Evolutionary conservation across 2,113 vertebrate genomes (phyloP), one percentile per base, ranked within the genome.

Genomic region (Pygoscelis adeliae): DNA sequence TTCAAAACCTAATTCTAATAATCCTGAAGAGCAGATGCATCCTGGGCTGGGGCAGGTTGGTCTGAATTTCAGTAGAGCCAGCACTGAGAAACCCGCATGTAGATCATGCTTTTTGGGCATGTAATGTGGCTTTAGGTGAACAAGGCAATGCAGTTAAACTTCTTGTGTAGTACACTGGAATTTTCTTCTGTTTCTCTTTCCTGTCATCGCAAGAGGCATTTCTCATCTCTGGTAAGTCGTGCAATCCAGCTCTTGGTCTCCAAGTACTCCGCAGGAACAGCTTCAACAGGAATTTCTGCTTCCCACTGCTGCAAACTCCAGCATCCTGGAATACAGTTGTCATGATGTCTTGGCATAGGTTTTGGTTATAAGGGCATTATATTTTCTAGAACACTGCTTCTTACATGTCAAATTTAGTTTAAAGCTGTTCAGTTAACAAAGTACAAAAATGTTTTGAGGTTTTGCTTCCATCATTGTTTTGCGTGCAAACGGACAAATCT

Each of bases 181-280:
- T 74, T 69, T 82, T 72, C 73, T 56, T 87, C 18, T 52, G 2
- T 73, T 67, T 61, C 42, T 58, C 59, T 83, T 85, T 42, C n/a
- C 38, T 53, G 10, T 53, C 72, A 59, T 83, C 1, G 0, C 11
- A 38, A 58, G 76, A 79, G 55, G n/a, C 44, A 12, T 69, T 73
- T 86, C 44, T 81, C 70, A 32, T 73, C 49, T 73, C 44, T 21
- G 89, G 92, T 92, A 96, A 72, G 89, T 96, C 1, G 3, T 56
- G 17, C n/a, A 18, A 23, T n/a, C 34, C 71, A 59, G 42, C 23
- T 78, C 16, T 42, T 56, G 4, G 18, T 66, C 46, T 53, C 26
- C 27, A 46, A 26, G 22, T 40, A 4, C 47, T 62, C 38, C 6
- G 0, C 22, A 50, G 19, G 53, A 86, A 56, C 40, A 67, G 25